These are phyloP conservation scores for Catamblyrhynchus diadema DNA, from an alignment of 2,797 vertebrate genomes.

Conservation along the genomic window DNA sequence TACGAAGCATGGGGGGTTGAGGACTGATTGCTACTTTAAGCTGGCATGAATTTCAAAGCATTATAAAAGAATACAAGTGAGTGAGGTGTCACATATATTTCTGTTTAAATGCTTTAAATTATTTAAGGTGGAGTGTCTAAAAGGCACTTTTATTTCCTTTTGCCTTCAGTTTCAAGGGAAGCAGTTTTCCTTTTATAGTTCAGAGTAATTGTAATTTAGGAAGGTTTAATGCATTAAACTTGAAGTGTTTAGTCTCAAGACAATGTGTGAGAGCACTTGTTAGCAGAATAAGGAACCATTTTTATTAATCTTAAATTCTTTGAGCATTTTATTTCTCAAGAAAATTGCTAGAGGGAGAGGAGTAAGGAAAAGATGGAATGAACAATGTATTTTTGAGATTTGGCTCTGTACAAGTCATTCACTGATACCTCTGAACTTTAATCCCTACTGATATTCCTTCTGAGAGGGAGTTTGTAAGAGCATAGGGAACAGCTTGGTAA, in stretches of 20 bases:
- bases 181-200: background rate
- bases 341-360: background rate
- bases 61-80: background rate
- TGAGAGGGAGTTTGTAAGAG: background rate
- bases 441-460: background rate
- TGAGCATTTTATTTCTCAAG: background rate
- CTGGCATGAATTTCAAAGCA: constrained; percentile 47
- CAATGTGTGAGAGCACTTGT: background rate
- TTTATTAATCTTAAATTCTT: background rate
- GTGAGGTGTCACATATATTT: background rate
- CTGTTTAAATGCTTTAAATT: constrained; percentile 7
- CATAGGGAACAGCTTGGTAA: background rate
- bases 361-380: background rate
- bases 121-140: background rate
- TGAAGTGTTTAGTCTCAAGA: background rate
- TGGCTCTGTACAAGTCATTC: background rate
- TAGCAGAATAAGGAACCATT: background rate
- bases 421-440: background rate
- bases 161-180: background rate
- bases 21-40: constrained; percentile 10
- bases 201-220: background rate
- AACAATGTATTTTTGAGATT: background rate
- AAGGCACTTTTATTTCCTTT: background rate
- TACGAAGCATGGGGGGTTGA: background rate
- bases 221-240: background rate